Conservation (phyloP, 23 tunicate genomes). For the Pegea sp. region DNA sequence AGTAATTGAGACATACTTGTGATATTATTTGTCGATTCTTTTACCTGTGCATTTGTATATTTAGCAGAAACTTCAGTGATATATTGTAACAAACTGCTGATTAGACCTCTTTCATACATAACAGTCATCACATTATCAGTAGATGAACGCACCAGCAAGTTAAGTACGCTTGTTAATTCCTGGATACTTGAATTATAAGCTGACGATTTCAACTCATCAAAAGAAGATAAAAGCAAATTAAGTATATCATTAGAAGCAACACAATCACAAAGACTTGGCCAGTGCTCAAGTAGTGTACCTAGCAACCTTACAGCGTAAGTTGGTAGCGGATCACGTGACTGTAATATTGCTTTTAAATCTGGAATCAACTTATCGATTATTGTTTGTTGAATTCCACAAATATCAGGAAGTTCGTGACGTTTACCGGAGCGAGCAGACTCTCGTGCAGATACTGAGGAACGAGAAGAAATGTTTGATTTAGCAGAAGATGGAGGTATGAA, state of each 20-base stretch:
- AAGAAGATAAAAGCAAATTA: slow-evolving; percentile 20
- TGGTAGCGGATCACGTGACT: slow-evolving; percentile 48
- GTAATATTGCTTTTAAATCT: slow-evolving; percentile 42
- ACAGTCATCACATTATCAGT: slow-evolving; percentile 12
- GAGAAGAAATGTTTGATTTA: background rate
- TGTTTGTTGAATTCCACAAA: slow-evolving; percentile 19
- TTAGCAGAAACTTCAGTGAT: slow-evolving; percentile 24
- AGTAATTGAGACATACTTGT: slow-evolving; percentile 17
- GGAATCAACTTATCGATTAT: slow-evolving; percentile 31
- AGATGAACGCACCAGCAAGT: slow-evolving; percentile 9
- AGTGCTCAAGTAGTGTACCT: slow-evolving; percentile 49
- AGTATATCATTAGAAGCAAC: slow-evolving; percentile 31
- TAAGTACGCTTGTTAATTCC: slow-evolving; percentile 40
- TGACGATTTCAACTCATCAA: slow-evolving; percentile 25
- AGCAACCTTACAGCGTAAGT: slow-evolving; percentile 52
- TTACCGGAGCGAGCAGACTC: background rate
- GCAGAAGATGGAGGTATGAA: background rate
- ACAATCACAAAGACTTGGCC: slow-evolving; percentile 33
- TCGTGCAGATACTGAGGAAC: background rate
- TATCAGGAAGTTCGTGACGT: slow-evolving; percentile 38
- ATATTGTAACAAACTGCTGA: slow-evolving; percentile 19
- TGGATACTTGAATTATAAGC: slow-evolving; percentile 21
- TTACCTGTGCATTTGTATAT: slow-evolving; percentile 9
- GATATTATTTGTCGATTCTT: background rate
- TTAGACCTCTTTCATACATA: slow-evolving; percentile 38